Base-by-base conservation (phyloP, 2,797 vertebrate genomes). In the Iguana delicatissima region DNA sequence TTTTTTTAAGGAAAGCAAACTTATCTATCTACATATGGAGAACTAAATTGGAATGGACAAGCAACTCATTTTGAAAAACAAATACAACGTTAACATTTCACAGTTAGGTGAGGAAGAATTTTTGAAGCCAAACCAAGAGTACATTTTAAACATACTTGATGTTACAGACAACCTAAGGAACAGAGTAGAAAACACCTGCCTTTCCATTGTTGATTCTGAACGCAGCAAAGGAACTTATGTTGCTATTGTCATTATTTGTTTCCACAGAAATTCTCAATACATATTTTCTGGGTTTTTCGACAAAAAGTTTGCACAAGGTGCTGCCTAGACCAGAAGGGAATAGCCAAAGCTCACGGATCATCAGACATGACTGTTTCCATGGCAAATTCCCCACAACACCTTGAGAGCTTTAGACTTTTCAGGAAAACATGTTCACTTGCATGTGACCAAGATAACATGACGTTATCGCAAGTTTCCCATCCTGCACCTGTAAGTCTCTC, bases 281-380 rank as follows among this genome's bases (percentile, higher is more conserved):
- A 4, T 35, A 29, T 7, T 79, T 10, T 38, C 18, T 82, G 62
- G 62, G 16, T 32, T 32, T 8, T 26, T 74, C 7, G 72, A 81
- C 67, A 87, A 88, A 32, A 67, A 93, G 22, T 85, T 88, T 55
- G 84, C 29, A 6, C 59, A 64, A 85, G 89, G 74, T 86, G 6
- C 38, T 0, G 3, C 42, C 46, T 89, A 10, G 6, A 80, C 76
- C 6, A 6, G 88, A 80, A 94, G 93, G 95, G 95, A 91, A 35
- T 94, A 94, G 95, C 94, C 93, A 67, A 92, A 89, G 81, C 77
- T 5, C 50, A 26, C 13, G 1, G 2, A 26, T 38, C 46, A 67
- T 77, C 59, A n/a, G 32, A 59, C 29, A 3, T 57, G 9, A 6
- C 90, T 4, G 20, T 84, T 57, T 79, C 87, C 0, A 57, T 42